These are phyloP conservation scores for human (Homo sapiens) DNA, from an alignment of 2,113 vertebrate genomes.

Conservation along the genomic window GRCh38 chr2:16219501-16220000, in stretches of 20 bases:
- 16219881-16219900: neutral
- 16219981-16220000: no score
- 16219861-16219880: neutral
- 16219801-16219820: neutral
- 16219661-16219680: fast-evolving
- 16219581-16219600: neutral
- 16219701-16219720: fast-evolving
- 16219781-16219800: neutral
- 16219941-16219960: neutral
- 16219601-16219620: neutral
- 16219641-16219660: neutral
- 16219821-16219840: no score
- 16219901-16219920: neutral
- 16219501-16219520: neutral
- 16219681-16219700: neutral
- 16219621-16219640: fast-evolving
- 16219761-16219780: neutral
- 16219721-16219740: neutral
- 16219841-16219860: neutral
- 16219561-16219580: neutral
- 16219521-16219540: neutral
- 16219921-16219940: neutral
- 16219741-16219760: fast-evolving
- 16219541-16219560: fast-evolving
- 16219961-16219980: neutral